These are phyloP conservation scores for Drosophila anomelani DNA, from an alignment of 2,888 invertebrate genomes.

Conservation along the genomic window DNA sequence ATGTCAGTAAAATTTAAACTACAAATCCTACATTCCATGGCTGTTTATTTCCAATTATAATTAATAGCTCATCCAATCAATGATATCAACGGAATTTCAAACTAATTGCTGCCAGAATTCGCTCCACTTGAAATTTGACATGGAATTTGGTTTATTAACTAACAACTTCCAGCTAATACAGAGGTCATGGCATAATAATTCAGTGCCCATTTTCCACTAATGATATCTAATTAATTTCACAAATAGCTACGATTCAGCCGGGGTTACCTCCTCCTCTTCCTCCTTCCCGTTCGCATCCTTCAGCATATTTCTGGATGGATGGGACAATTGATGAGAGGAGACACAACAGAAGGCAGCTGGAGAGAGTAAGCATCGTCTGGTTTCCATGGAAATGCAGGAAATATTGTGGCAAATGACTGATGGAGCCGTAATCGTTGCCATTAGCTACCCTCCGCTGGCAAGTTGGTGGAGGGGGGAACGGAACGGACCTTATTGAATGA, in stretches of 20 bases:
- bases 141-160: constrained; percentile 44
- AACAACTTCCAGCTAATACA: constrained; percentile 15
- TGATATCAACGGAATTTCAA: constrained; percentile 15
- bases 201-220: constrained; percentile 42
- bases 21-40: not conserved
- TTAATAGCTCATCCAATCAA: not conserved
- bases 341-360: not conserved
- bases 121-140: constrained; percentile 2
- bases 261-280: not conserved
- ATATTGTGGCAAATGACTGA: constrained; percentile 52
- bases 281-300: not conserved
- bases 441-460: constrained; percentile 41
- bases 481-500: constrained; percentile 24
- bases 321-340: constrained; percentile 14
- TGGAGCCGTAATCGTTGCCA: constrained; percentile 55
- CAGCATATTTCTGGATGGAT: constrained; percentile 7
- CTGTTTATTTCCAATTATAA: not conserved
- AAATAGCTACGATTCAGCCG: constrained; percentile 38
- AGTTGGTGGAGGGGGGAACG: no score
- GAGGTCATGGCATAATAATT: constrained; percentile 32
- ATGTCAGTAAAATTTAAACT: not conserved
- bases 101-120: constrained; percentile 13
- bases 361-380: constrained; percentile 8
- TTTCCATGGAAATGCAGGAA: constrained; percentile 30
- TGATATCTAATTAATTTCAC: constrained; percentile 53